Base-by-base conservation (phyloP, 2,113 vertebrate genomes). In the Hypomesus transpacificus region DNA sequence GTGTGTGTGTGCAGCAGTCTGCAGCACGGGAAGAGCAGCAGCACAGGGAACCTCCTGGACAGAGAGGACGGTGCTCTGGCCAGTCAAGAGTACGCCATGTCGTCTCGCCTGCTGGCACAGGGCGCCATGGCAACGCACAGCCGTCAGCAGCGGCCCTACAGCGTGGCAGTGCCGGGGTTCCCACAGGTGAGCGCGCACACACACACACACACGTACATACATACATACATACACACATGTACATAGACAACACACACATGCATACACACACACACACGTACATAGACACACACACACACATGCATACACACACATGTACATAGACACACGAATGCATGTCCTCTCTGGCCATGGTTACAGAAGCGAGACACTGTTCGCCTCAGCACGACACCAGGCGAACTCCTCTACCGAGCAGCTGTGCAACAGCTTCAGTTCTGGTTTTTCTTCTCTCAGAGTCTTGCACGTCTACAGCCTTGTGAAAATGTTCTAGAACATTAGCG, bases 1-100 rank as follows among this genome's bases (percentile, higher is more conserved):
- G 26, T 68, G 26, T 34, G 66, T 60, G 60, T 67, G 20, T 69
- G 0, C 82, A 99, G 96, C 84, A 46, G 39, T 11, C 91, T 97
- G 76, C 94, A 95, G 76, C 94, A 93, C 21, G 94, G 93, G 51
- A 95, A 95, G 82, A 98, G 97, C 92, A 96, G 94, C 92, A 99
- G 97, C 91, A 98, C 96, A 0, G 97, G 96, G 0, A 98, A 99
- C 84, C 92, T 99, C 3, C 90, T 99, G 62, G 96, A 98, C 88
- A 93, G 97, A 73, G 96, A 99, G 0, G 94, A 94, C 79, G 26
- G 14, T 1, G 78, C 92, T 26, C 78, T 95, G 24, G 93, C 96
- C 0, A 87, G 89, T 0, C 91, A 94, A 0, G 96, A 98, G 84
- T 99, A 99, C 0, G 82, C 88, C 85, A 75, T 91, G 84, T 81